phyloP scores from a whole-genome alignment of 1,140 invertebrate species.

The Hermetia illucens region DNA sequence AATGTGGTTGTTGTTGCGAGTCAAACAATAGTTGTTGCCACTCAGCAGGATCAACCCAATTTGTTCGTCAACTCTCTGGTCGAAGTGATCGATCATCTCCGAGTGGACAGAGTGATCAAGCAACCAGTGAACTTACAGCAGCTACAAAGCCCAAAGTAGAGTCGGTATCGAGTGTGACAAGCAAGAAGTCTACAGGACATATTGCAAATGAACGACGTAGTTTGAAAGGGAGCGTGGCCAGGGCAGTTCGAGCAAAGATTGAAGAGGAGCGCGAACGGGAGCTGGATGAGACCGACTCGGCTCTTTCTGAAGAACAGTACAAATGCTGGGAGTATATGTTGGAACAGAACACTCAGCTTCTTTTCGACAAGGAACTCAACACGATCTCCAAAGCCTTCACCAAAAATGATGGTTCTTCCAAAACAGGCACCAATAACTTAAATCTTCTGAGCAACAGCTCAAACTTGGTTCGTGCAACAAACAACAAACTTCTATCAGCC shows the following conservation, averaged over 20 bases:
- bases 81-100: conserved; percentile 58
- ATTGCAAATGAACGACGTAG: conserved; percentile 35
- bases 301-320: conserved; percentile 67
- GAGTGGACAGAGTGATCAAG: conserved; percentile 66
- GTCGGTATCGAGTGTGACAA: conserved; percentile 12
- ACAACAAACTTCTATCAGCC: conserved; percentile 24
- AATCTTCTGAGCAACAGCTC: conserved; percentile 17
- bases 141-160: conserved; percentile 10
- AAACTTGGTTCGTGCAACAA: conserved; percentile 19
- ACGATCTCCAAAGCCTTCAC: conserved; percentile 53
- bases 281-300: conserved; percentile 46
- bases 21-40: conserved; percentile 44
- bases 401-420: conserved; percentile 18
- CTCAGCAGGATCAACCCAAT: conserved; percentile 22
- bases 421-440: conserved; percentile 29
- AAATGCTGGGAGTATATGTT: conserved; percentile 89
- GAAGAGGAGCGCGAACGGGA: conserved; percentile 42
- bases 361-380: conserved; percentile 78
- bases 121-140: conserved; percentile 18
- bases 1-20: conserved; percentile 46
- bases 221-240: conserved; percentile 39
- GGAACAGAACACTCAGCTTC: conserved; percentile 74
- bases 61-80: conserved; percentile 20
- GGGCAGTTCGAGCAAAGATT: conserved; percentile 34
- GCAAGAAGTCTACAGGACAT: conserved; percentile 25